Percentiles rank a stretch among this genome's conserved stretches.
These are phyloP conservation scores for Anguilla anguilla DNA, from an alignment of 2,797 vertebrate species.

Conservation along the genomic window DNA sequence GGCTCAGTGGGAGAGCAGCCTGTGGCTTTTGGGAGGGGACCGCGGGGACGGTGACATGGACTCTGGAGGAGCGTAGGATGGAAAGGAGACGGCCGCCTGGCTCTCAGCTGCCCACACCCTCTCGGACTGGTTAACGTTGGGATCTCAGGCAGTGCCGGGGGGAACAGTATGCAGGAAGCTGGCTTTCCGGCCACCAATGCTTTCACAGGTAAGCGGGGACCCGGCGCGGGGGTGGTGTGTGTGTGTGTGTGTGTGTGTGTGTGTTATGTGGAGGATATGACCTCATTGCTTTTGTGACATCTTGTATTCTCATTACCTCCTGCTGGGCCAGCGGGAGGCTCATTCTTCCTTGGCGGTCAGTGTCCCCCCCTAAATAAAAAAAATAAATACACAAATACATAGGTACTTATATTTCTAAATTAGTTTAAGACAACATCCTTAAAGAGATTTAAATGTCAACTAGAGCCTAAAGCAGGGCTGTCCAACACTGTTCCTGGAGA, in stretches of 20 bases:
- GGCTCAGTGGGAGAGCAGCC: not conserved
- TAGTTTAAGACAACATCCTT: not conserved
- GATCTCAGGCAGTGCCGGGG: conserved; percentile 71
- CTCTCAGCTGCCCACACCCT: conserved; percentile 61
- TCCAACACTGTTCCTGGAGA: too few relatives aligned
- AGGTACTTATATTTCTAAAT: not conserved
- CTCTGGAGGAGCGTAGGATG: conserved; percentile 78
- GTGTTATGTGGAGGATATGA: not conserved
- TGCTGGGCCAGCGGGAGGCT: not conserved
- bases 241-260: not conserved
- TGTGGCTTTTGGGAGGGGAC: conserved; percentile 23
- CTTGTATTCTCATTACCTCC: not conserved
- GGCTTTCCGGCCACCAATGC: conserved; percentile 91
- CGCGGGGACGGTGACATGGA: conserved; percentile 70
- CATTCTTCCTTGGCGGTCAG: not conserved
- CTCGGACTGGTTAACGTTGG: conserved; percentile 80
- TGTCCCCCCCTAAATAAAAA: not conserved
- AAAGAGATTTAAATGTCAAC: too few relatives aligned
- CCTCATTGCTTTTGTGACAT: not conserved
- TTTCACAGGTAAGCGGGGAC: conserved; percentile 87
- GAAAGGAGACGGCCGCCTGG: conserved; percentile 81
- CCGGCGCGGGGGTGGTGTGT: not conserved
- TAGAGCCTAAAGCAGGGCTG: too few relatives aligned
- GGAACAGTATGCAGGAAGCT: conserved; percentile 97
- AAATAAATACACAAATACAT: not conserved